phyloP scores from a whole-genome alignment of 2,113 vertebrate genomes.

The Mungos mungo region DNA sequence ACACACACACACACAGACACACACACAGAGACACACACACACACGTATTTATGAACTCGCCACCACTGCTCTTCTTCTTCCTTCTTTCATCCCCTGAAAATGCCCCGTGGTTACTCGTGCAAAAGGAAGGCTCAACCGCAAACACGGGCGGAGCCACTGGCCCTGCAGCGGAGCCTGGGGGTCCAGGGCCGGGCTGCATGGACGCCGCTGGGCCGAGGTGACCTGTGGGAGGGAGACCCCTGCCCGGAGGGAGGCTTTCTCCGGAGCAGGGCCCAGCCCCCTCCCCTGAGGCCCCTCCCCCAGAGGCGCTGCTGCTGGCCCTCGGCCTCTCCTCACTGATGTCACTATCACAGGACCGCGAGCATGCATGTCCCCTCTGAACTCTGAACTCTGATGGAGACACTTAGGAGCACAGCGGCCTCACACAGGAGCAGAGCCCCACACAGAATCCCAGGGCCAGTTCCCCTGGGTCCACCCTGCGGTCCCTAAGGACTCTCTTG shows the following conservation, averaged over 20 bases:
- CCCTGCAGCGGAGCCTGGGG: background rate
- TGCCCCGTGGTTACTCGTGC: background rate
- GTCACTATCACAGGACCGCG: background rate
- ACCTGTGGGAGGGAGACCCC: background rate
- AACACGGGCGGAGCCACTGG: background rate
- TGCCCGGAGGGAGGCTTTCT: background rate
- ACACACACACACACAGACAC: too few species aligned
- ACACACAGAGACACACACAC: background rate
- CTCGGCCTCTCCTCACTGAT: background rate
- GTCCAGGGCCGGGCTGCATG: background rate
- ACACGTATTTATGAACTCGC: too few species aligned
- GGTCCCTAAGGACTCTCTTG: background rate
- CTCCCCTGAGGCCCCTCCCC: background rate
- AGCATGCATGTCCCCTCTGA: background rate
- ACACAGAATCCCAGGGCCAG: background rate
- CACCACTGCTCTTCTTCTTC: background rate
- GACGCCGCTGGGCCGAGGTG: background rate
- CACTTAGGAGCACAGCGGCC: background rate
- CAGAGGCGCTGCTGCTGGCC: too few species aligned
- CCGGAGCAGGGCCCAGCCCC: background rate
- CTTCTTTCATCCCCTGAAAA: background rate
- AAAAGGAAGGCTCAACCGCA: background rate
- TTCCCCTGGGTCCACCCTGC: fast-evolving
- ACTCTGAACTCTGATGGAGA: fast-evolving
- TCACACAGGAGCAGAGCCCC: background rate